These are phyloP conservation scores for Therioaphis trifolii DNA, from an alignment of 2,888 invertebrate genomes.

Conservation along the genomic window DNA sequence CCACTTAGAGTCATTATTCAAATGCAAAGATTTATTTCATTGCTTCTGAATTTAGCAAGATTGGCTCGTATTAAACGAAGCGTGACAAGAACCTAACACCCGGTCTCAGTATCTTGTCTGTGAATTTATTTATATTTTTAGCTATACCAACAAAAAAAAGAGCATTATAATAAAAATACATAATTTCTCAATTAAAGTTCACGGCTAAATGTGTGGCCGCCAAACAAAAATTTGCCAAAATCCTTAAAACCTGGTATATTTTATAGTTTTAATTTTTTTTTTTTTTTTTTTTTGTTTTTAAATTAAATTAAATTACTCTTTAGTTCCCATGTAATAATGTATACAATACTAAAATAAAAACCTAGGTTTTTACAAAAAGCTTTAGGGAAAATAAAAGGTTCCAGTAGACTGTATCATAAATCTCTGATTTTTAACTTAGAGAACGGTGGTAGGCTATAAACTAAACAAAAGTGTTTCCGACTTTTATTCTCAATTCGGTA, in stretches of 20 bases:
- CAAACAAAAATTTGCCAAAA: neutral
- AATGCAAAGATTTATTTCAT: too few species aligned
- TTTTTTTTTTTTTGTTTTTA: too few species aligned
- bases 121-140: too few species aligned
- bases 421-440: constrained; percentile 45
- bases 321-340: neutral
- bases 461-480: constrained; percentile 54
- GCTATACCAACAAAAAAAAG: neutral
- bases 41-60: too few species aligned
- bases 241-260: neutral
- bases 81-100: too few species aligned
- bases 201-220: neutral
- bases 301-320: constrained; percentile 23
- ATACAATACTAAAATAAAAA: constrained; percentile 14
- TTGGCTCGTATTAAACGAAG: neutral
- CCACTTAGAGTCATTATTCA: too few species aligned
- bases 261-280: neutral
- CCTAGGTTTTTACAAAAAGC: constrained; percentile 37
- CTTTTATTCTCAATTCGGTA: constrained; percentile 49
- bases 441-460: constrained; percentile 43
- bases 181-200: neutral
- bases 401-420: constrained; percentile 27
- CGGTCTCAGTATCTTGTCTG: too few species aligned
- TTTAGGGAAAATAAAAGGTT: constrained; percentile 44
- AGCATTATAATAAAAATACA: neutral